phyloP scores from a whole-genome alignment of 2,888 invertebrate genomes.

The Dolichopus griseipennis region DNA sequence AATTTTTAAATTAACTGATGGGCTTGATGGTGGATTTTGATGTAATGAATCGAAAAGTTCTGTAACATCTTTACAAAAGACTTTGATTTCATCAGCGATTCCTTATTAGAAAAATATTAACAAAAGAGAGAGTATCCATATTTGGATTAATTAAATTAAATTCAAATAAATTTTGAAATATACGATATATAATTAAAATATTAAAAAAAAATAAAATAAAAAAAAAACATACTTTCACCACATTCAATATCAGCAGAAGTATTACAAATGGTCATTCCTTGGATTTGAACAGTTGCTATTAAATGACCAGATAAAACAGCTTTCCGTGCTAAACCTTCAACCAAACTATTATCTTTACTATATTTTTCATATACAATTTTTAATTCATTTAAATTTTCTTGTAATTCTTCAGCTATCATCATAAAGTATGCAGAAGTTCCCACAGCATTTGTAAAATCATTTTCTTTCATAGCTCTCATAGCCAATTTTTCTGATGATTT shows the following conservation, averaged over 20 bases:
- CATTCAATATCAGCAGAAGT: slow-evolving; percentile 60
- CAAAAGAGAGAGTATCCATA: slow-evolving; percentile 24
- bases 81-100: slow-evolving; percentile 53
- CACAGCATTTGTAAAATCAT: slow-evolving; percentile 26
- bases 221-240: slow-evolving; percentile 51
- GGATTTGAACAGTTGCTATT: slow-evolving; percentile 54
- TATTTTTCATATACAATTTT: slow-evolving; percentile 25
- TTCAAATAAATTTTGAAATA: neutral
- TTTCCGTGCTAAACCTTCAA: slow-evolving; percentile 29
- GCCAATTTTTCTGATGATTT: slow-evolving; percentile 28
- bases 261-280: slow-evolving; percentile 70
- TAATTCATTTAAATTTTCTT: slow-evolving; percentile 26
- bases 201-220: neutral
- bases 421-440: slow-evolving; percentile 28
- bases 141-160: neutral
- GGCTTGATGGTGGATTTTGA: slow-evolving; percentile 37
- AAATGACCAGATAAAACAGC: slow-evolving; percentile 41
- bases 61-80: slow-evolving; percentile 49
- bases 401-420: slow-evolving; percentile 28
- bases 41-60: slow-evolving; percentile 45
- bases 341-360: slow-evolving; percentile 35
- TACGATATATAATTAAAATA: neutral
- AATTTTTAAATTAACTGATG: slow-evolving; percentile 40
- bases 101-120: too few species aligned
- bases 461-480: slow-evolving; percentile 26